Base-by-base conservation (phyloP, 2,113 vertebrate species). In the Lampris megalopsis region DNA sequence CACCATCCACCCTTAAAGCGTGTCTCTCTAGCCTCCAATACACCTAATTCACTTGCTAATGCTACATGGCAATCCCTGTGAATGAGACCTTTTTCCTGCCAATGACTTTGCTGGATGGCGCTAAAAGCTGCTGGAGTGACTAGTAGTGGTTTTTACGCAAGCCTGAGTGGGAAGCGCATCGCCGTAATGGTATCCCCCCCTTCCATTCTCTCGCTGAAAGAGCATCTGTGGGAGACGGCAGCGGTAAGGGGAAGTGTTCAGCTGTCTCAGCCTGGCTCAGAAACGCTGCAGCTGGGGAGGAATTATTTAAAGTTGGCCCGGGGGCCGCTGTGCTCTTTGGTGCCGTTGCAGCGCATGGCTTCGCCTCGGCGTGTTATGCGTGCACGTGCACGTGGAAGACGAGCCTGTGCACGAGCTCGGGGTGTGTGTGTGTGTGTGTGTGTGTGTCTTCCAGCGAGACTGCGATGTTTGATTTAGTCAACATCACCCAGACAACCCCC, bases 391-490 rank as follows among this genome's bases (percentile, higher is more conserved):
- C 24, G 62, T 68, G 45, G 6, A 8, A 13, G 63, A n/a, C 48
- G 63, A 49, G 45, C 9, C 1, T 57, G 56, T 36, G 56, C 24
- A n/a, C n/a, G n/a, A n/a, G n/a, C n/a, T n/a, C n/a, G n/a, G n/a
- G n/a, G 60, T 43, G 38, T 43, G 60, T 43, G 60, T 6, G 60
- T 4, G 10, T 13, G 38, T 61, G 38, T 40, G 5, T 60, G 9
- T 43, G 37, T 66, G 63, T 68, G 67, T 88, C 59, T 83, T 73
- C 75, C 70, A 83, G 83, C 69, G 64, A 80, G 83, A 68, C 69
- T 80, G 71, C 53, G 83, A 64, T 82, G 80, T 85, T 86, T 75
- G 65, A 86, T 81, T 88, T 89, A 87, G 83, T 79, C 76, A 81
- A 75, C 62, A 77, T 86, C 84, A 81, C 65, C 64, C 77, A 77